Evolutionary conservation across 2,888 invertebrate genomes (phyloP).

Genomic region (Siphlonurus alternatus): DNA sequence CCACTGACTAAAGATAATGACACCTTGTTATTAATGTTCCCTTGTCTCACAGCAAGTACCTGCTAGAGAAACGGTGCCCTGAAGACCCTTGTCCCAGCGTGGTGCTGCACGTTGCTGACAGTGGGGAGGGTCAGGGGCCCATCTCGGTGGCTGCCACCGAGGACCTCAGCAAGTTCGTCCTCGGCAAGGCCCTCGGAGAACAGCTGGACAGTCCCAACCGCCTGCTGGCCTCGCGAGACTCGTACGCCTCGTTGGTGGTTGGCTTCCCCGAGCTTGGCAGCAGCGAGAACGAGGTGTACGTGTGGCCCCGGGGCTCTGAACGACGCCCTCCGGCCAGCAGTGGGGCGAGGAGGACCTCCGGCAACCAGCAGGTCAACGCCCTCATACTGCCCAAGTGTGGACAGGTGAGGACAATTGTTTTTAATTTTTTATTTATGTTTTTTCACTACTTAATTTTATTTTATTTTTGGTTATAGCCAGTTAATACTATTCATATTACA

Average conservation of each 20-base stretch:
- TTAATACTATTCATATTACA: background rate
- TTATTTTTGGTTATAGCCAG: constrained; percentile 1
- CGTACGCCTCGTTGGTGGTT: constrained; percentile 27
- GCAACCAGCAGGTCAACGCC: constrained; percentile 5
- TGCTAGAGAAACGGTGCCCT: constrained; percentile 14
- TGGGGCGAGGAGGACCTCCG: background rate
- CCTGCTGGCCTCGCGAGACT: constrained; percentile 24
- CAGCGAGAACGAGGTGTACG: constrained; percentile 23
- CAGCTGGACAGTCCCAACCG: constrained; percentile 30
- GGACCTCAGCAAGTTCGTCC: constrained; percentile 17
- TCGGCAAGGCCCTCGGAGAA: constrained; percentile 26
- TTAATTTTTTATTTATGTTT: background rate
- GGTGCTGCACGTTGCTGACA: constrained; percentile 19
- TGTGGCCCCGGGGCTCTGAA: constrained; percentile 20
- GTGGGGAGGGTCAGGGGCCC: constrained; percentile 7
- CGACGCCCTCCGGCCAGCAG: background rate
- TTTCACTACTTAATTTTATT: background rate
- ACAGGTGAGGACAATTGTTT: constrained; percentile 18
- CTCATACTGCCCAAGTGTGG: constrained; percentile 21
- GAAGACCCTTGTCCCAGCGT: constrained; percentile 22
- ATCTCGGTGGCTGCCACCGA: constrained; percentile 9
- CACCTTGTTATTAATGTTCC: no score
- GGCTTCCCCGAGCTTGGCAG: constrained; percentile 32
- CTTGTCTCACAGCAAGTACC: constrained; percentile 16
- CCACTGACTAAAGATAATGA: no score